Evolutionary conservation across 1,140 invertebrate genomes (phyloP).

Genomic region (Calephelis nemesis): DNA sequence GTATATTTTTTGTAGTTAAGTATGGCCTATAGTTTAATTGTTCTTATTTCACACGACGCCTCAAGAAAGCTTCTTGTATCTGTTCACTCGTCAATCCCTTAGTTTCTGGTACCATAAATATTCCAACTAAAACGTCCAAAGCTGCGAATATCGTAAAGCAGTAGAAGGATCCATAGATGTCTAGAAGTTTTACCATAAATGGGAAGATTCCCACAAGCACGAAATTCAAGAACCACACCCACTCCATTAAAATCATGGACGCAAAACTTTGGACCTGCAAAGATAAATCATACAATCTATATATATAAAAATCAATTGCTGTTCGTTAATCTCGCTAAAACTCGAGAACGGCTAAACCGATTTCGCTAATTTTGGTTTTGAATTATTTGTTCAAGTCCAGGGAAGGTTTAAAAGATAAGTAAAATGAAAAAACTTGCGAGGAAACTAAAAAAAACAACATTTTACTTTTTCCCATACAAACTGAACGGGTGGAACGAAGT

Average conservation of each 20-base stretch:
- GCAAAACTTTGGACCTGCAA: slow-evolving; percentile 59
- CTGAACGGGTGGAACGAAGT: too few species aligned
- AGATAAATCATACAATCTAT: background rate
- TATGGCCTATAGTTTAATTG: too few species aligned
- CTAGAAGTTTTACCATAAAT: slow-evolving; percentile 39
- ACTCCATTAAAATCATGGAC: slow-evolving; percentile 53
- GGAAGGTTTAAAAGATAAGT: too few species aligned
- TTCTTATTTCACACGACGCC: slow-evolving; percentile 31
- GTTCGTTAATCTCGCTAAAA: too few species aligned
- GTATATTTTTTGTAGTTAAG: too few species aligned
- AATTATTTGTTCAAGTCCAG: too few species aligned
- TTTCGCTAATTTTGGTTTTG: too few species aligned
- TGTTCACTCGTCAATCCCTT: slow-evolving; percentile 85
- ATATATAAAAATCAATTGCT: too few species aligned
- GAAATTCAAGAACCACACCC: slow-evolving; percentile 62
- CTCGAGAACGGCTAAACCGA: too few species aligned
- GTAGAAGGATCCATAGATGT: slow-evolving; percentile 54
- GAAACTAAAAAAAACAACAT: too few species aligned
- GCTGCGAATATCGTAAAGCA: slow-evolving; percentile 47
- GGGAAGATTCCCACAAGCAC: slow-evolving; percentile 49
- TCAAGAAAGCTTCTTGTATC: slow-evolving; percentile 75
- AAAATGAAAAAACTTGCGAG: too few species aligned
- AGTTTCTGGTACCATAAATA: slow-evolving; percentile 85
- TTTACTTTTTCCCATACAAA: too few species aligned
- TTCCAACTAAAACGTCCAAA: slow-evolving; percentile 79